Base-by-base conservation (phyloP, 2,797 vertebrate species). In the Spinibarbus caldwelli region DNA sequence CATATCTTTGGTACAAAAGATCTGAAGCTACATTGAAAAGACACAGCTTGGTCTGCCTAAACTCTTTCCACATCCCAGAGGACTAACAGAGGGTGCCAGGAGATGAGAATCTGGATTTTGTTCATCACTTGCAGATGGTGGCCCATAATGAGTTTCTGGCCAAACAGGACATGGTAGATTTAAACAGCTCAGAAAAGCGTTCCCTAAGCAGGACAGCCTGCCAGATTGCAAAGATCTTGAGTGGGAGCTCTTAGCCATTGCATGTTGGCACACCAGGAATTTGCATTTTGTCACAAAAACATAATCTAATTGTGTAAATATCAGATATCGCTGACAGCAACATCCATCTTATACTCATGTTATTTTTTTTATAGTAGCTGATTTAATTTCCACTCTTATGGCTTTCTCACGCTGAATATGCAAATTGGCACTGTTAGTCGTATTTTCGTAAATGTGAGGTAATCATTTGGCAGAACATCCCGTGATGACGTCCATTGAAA, bases 71-170 rank as follows among this genome's bases (percentile, higher is more conserved):
- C n/a, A 43, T 77, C 85, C 84, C 84, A 70, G 66, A 34, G 86
- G 87, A 90, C 89, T 86, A 91, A 76, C 77, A 52, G 6, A 80
- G 71, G 87, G 89, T 80, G 86, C 59, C 88, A 85, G 90, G 87
- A 78, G 90, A 93, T 90, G 90, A 89, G 91, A 91, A 91, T 91
- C 89, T 88, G 89, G 89, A 90, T 72, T 75, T 82, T 68, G 86
- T 85, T 92, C 77, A 92, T 89, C 91, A 90, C 83, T 84, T 93
- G 90, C 94, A 95, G 94, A 95, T 95, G 95, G 95, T 89, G 90
- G 90, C 89, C 66, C 88, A 92, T 95, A 95, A 96, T 95, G 93
- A 95, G 93, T 91, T 92, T 90, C 89, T 90, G 85, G 90, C 91
- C 91, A 90, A 92, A 87, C 76, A 75, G 85, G 86, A 89, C 90